These are phyloP conservation scores for Oxytorus armatus DNA, from an alignment of 2,888 invertebrate species.

Conservation along the genomic window DNA sequence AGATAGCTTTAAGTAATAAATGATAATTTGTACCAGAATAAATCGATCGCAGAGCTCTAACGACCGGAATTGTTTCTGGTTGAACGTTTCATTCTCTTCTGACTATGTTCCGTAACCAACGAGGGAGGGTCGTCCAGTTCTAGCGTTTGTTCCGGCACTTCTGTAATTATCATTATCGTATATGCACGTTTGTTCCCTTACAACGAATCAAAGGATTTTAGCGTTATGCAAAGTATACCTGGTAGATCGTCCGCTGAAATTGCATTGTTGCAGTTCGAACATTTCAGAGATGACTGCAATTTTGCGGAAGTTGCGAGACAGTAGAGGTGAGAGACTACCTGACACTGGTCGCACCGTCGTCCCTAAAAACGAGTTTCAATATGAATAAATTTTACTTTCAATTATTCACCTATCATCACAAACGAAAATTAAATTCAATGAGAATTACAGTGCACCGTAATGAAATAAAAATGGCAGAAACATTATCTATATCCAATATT, in stretches of 20 bases:
- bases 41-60: background rate
- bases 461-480: background rate
- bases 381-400: background rate
- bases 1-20: background rate
- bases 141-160: slow-evolving; percentile 19
- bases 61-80: background rate
- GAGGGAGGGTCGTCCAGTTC: background rate
- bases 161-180: slow-evolving; percentile 34
- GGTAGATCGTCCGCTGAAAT: slow-evolving; percentile 60
- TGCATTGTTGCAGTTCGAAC: slow-evolving; percentile 71
- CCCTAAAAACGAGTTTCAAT: slow-evolving; percentile 67
- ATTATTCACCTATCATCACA: background rate
- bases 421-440: background rate
- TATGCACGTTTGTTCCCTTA: background rate
- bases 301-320: slow-evolving; percentile 73
- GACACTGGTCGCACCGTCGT: slow-evolving; percentile 70
- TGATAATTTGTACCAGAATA: background rate
- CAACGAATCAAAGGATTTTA: background rate
- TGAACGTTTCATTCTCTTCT: slow-evolving; percentile 37
- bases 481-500: too few relatives aligned
- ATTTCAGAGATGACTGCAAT: slow-evolving; percentile 68
- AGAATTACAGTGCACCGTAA: background rate
- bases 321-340: slow-evolving; percentile 70
- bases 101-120: background rate
- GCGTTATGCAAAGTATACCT: slow-evolving; percentile 40